A percentile compares a stretch with the other conserved stretches of the same genome.
Conservation (phyloP, 2,797 vertebrate species). For the Orestias chungarensis region DNA sequence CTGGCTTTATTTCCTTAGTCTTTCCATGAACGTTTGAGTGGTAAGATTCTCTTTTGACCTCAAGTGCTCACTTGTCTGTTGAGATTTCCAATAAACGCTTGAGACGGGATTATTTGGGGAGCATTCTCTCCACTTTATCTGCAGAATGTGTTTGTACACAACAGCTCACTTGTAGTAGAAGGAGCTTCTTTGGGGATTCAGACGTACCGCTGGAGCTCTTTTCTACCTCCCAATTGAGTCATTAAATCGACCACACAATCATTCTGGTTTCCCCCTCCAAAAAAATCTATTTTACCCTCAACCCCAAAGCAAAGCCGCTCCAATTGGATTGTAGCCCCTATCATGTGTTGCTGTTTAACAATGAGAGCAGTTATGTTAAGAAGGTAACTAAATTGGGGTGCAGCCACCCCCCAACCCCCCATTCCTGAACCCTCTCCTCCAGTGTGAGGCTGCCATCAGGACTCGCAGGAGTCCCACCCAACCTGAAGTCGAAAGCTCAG, state of each 20-base stretch:
- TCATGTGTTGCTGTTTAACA: slow-evolving; percentile 81
- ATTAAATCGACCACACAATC: slow-evolving; percentile 75
- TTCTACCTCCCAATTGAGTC: slow-evolving; percentile 75
- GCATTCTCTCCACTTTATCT: slow-evolving; percentile 22
- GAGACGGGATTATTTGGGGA: slow-evolving; percentile 44
- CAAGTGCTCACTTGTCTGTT: slow-evolving; percentile 60
- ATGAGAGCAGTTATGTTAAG: slow-evolving; percentile 61
- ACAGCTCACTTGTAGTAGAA: slow-evolving; percentile 56
- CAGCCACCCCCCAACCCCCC: slow-evolving; percentile 40
- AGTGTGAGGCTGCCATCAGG: slow-evolving; percentile 70
- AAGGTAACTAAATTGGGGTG: slow-evolving; percentile 52
- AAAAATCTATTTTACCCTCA: slow-evolving; percentile 65
- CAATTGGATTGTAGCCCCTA: slow-evolving; percentile 68
- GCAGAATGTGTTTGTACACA: slow-evolving; percentile 64
- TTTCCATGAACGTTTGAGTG: slow-evolving; percentile 40
- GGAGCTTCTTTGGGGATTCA: slow-evolving; percentile 57
- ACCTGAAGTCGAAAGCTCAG: slow-evolving; percentile 75
- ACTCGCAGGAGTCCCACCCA: slow-evolving; percentile 61
- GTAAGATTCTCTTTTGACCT: slow-evolving; percentile 60
- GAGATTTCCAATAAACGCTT: slow-evolving; percentile 56
- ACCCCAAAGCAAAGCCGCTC: slow-evolving; percentile 61
- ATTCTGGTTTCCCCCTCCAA: slow-evolving; percentile 70
- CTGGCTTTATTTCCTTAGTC: slow-evolving; percentile 51
- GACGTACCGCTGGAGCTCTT: slow-evolving; percentile 67
- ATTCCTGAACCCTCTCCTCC: slow-evolving; percentile 62